These are phyloP conservation scores for Oreortyx pictus DNA, from an alignment of 2,797 vertebrate species.

Conservation along the genomic window DNA sequence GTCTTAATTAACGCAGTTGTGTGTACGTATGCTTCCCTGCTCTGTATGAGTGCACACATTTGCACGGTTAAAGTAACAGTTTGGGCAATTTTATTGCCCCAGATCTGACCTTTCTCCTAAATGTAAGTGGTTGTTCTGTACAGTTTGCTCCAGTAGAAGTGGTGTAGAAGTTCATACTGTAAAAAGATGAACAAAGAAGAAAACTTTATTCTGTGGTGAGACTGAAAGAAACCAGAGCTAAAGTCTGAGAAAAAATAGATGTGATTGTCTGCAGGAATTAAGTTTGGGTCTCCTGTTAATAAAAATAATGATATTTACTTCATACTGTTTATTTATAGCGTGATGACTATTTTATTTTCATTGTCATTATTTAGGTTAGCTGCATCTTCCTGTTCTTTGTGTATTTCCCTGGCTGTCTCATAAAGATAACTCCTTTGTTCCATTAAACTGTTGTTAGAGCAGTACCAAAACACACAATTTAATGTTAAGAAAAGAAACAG, in stretches of 20 bases:
- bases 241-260: not conserved
- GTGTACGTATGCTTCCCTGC: constrained; percentile 1
- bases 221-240: constrained; percentile 1
- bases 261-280: not conserved
- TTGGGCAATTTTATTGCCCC: not conserved
- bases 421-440: constrained; percentile 71
- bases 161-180: not conserved
- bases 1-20: constrained; percentile 14
- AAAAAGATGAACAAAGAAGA: constrained; percentile 19
- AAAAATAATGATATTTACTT: constrained; percentile 35
- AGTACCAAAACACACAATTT: constrained; percentile 57
- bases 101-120: constrained; percentile 26
- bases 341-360: constrained; percentile 27
- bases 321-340: constrained; percentile 47
- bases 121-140: not conserved
- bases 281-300: not conserved
- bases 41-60: not conserved
- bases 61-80: not conserved
- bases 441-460: constrained; percentile 51
- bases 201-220: not conserved
- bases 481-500: constrained; percentile 57
- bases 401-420: constrained; percentile 49
- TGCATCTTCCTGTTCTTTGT: constrained; percentile 61
- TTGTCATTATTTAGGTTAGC: constrained; percentile 57
- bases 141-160: not conserved